A percentile compares a stretch with the other conserved stretches of the same genome.
These are phyloP conservation scores for Gila robusta DNA, from an alignment of 2,797 vertebrate genomes.

Conservation along the genomic window DNA sequence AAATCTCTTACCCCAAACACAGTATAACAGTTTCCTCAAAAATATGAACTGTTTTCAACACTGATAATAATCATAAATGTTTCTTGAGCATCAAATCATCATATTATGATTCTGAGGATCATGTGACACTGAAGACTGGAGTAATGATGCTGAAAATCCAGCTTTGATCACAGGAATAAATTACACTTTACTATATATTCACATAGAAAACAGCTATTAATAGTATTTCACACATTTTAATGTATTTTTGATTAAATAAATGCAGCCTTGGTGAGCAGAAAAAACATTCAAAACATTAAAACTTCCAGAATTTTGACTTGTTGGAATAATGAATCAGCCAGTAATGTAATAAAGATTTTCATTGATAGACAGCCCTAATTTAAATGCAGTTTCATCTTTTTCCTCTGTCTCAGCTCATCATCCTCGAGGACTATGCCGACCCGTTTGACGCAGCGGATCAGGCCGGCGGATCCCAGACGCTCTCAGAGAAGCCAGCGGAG, in stretches of 20 bases:
- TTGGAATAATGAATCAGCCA: not conserved
- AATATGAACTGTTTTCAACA: too few species aligned
- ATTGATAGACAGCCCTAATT: not conserved
- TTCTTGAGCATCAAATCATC: not conserved
- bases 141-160: not conserved
- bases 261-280: not conserved
- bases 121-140: not conserved
- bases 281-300: not conserved
- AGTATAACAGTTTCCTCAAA: not conserved
- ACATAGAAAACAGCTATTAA: not conserved
- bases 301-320: too few species aligned
- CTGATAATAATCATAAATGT: not conserved
- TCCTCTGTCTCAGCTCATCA: constrained; percentile 81
- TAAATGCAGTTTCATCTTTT: not conserved
- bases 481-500: constrained; percentile 86
- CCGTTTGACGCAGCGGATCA: constrained; percentile 92
- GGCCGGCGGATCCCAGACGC: constrained; percentile 78
- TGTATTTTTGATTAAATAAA: not conserved
- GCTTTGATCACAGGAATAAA: not conserved
- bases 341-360: not conserved
- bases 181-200: not conserved
- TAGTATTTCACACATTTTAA: not conserved
- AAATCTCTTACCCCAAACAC: not conserved
- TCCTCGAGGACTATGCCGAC: constrained; percentile 96
- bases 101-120: not conserved